A percentile compares a stretch with the other conserved stretches of the same genome.
These are phyloP conservation scores for Cephus nigrinus DNA, from an alignment of 2,888 invertebrate genomes.

Conservation along the genomic window DNA sequence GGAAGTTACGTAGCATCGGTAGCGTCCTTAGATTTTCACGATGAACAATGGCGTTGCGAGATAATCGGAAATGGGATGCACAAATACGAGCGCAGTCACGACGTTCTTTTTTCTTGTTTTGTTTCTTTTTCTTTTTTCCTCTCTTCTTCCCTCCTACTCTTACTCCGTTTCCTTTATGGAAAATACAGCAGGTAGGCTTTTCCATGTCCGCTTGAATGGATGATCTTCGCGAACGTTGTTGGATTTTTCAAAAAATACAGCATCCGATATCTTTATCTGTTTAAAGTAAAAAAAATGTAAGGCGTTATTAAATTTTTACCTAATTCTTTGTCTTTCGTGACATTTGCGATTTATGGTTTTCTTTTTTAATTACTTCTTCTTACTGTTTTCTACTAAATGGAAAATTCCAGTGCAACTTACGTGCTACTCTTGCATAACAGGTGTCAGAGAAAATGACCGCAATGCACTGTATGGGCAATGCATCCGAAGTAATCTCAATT, in stretches of 20 bases:
- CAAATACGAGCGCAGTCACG: neutral
- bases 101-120: neutral
- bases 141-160: neutral
- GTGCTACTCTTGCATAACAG: neutral
- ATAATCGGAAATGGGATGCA: constrained; percentile 4
- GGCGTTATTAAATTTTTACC: neutral
- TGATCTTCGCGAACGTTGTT: neutral
- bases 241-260: neutral
- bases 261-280: neutral
- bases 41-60: neutral
- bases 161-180: neutral
- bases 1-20: constrained; percentile 13
- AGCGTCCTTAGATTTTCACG: constrained; percentile 1
- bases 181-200: neutral
- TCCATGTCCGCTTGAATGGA: neutral
- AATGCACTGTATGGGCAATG: neutral
- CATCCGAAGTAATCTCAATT: neutral
- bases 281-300: neutral
- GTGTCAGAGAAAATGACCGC: neutral
- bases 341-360: neutral
- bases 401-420: neutral
- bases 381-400: neutral
- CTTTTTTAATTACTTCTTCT: no score
- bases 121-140: neutral
- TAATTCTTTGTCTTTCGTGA: neutral